Conservation (phyloP, 2,888 invertebrate species). For the Minunthozetes semirufus region DNA sequence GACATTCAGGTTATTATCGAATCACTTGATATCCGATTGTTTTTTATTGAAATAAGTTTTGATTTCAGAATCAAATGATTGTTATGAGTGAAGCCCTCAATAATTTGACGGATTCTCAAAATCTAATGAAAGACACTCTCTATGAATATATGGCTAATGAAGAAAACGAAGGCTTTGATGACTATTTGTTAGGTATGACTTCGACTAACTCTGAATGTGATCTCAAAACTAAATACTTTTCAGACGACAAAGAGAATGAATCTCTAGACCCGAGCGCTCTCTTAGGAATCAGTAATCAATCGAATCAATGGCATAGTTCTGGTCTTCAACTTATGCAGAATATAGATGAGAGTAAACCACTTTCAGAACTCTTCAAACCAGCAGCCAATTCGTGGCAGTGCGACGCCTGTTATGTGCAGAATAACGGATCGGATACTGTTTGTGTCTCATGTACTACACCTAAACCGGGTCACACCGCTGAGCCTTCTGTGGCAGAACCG, state of each 20-base stretch:
- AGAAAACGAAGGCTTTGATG: conserved; percentile 6
- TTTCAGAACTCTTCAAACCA: conserved; percentile 53
- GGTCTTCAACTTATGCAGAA: background rate
- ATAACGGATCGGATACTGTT: conserved; percentile 50
- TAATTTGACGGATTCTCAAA: conserved; percentile 13
- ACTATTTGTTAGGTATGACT: conserved; percentile 1
- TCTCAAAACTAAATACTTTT: background rate
- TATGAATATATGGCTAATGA: conserved; percentile 14
- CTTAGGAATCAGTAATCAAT: background rate
- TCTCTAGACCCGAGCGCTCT: background rate
- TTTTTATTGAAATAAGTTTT: background rate
- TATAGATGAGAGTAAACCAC: conserved; percentile 35
- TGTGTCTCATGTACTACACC: conserved; percentile 55
- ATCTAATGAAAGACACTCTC: conserved; percentile 18
- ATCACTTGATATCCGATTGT: background rate
- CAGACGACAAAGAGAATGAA: conserved; percentile 13
- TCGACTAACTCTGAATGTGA: no score
- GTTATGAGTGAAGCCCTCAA: background rate
- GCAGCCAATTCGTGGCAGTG: conserved; percentile 61
- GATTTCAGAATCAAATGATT: conserved; percentile 7
- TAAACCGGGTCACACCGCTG: conserved; percentile 28
- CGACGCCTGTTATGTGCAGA: conserved; percentile 57
- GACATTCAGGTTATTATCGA: conserved; percentile 12
- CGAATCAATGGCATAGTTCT: conserved; percentile 4
- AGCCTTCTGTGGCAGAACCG: background rate